phyloP scores from a whole-genome alignment of 92 coral and sea anemone genomes.

The Heteractis magnifica region DNA sequence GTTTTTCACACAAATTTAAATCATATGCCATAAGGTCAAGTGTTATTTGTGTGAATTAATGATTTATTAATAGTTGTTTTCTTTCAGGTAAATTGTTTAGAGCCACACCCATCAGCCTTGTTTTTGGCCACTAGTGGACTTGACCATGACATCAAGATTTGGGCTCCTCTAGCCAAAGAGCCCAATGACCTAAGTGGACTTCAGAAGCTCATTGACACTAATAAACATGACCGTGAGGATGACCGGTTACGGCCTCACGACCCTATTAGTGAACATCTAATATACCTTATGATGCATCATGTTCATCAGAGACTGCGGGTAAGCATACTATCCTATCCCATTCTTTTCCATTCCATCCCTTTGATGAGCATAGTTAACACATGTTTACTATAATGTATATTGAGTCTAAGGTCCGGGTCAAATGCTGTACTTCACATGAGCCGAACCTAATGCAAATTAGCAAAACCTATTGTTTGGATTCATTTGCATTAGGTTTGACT shows the following conservation, averaged over 20 bases:
- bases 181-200: slow-evolving; percentile 70
- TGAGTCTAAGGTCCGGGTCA: too few species aligned
- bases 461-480: too few species aligned
- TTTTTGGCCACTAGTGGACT: slow-evolving; percentile 97
- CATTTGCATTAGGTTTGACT: too few species aligned
- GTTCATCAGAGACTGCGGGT: slow-evolving; percentile 77
- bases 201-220: slow-evolving; percentile 72
- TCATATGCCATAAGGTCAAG: too few species aligned
- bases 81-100: slow-evolving; percentile 88
- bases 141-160: slow-evolving; percentile 91
- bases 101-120: slow-evolving; percentile 91
- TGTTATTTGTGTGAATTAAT: too few species aligned
- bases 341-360: background rate
- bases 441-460: too few species aligned
- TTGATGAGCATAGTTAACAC: too few species aligned
- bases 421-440: too few species aligned
- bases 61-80: background rate
- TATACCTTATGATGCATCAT: slow-evolving; percentile 97
- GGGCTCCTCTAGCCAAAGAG: slow-evolving; percentile 79
- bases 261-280: slow-evolving; percentile 91
- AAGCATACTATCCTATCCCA: background rate
- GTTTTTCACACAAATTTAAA: too few species aligned
- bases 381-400: too few species aligned
- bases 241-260: slow-evolving; percentile 86
- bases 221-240: slow-evolving; percentile 84